Evolutionary conservation across 2,888 invertebrate species (phyloP).

Genomic region (Ophion slaviceki): DNA sequence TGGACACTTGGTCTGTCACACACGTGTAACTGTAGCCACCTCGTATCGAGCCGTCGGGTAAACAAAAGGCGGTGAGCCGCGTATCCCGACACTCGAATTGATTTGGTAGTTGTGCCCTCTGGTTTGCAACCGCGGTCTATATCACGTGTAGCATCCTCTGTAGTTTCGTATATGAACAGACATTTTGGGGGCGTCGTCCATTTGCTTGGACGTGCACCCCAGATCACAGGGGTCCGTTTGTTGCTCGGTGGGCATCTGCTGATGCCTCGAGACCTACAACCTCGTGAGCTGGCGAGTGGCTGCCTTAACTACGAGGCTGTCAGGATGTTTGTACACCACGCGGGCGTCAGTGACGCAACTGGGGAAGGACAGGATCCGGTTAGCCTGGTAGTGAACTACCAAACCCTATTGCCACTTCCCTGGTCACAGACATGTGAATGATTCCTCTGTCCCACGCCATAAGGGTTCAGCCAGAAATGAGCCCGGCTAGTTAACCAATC

Average conservation of each 20-base stretch:
- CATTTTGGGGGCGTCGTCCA: conserved; percentile 53
- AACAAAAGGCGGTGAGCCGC: conserved; percentile 34
- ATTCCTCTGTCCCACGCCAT: conserved; percentile 1
- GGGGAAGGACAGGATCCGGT: conserved; percentile 8
- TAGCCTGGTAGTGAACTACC: conserved; percentile 17
- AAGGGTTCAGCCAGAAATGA: conserved; percentile 49
- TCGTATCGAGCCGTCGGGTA: conserved; percentile 5
- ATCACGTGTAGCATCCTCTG: not conserved
- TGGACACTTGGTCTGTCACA: not conserved
- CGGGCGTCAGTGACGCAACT: not conserved
- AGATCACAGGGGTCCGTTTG: conserved; percentile 47
- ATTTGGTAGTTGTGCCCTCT: conserved; percentile 33
- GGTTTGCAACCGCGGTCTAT: not conserved
- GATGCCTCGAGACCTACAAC: conserved; percentile 52
- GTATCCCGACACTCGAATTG: conserved; percentile 17
- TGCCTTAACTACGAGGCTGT: conserved; percentile 24
- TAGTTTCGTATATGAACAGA: conserved; percentile 34
- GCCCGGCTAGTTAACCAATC: conserved; percentile 11
- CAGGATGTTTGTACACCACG: conserved; percentile 22
- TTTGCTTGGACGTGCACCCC: conserved; percentile 47
- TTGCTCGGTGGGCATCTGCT: conserved; percentile 25
- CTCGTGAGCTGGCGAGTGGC: conserved; percentile 34
- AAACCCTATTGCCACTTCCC: conserved; percentile 7
- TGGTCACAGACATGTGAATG: not conserved
- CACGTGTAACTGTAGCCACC: conserved; percentile 1